Base-by-base conservation (phyloP, 2,797 vertebrate genomes). In the Alca torda region DNA sequence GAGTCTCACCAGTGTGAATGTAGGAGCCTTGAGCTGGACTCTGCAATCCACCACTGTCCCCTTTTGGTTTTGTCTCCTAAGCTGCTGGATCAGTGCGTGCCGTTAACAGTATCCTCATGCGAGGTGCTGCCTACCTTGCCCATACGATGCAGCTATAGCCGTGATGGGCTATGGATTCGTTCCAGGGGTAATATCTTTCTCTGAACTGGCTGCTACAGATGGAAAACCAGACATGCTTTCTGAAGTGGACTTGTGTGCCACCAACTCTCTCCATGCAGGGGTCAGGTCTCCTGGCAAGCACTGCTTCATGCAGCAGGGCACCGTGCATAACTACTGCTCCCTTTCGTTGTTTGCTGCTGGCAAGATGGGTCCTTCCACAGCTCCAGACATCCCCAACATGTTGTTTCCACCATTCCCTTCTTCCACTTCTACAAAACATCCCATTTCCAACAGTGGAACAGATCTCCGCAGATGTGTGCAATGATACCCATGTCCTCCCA, bases 221-320 rank as follows among this genome's bases (percentile, higher is more conserved):
- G 50, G 28, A 28, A 64, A 89, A 23, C 4, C 15, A 69, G 54
- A 5, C 5, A 35, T 0, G 0, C 11, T 60, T 60, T 80, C 30
- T 72, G 61, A 51, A 74, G 64, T 21, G n/a, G 35, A 16, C 18
- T 26, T 37, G 19, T 63, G 60, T 81, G 65, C 39, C 59, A 35
- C 41, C 37, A 80, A 25, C 33, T 70, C 35, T 56, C 33, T 14
- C 41, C 59, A 16, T 25, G 37, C n/a, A 41, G 48, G 70, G 65
- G 12, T 63, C 74, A 43, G 35, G 18, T 67, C 45, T 70, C 70
- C 48, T 54, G 76, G 60, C 46, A 56, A 76, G 11, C 16, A 46
- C 33, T 24, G 8, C 31, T 81, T 35, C 28, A 10, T 10, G 59
- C 39, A 45, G 59, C 60, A 72, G 70, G 50, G 23, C 6, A 2